A percentile compares a stretch with the other conserved stretches of the same genome.
phyloP scores from a whole-genome alignment of 1,140 invertebrate genomes.

The Pseudomyrmex concolor region DNA sequence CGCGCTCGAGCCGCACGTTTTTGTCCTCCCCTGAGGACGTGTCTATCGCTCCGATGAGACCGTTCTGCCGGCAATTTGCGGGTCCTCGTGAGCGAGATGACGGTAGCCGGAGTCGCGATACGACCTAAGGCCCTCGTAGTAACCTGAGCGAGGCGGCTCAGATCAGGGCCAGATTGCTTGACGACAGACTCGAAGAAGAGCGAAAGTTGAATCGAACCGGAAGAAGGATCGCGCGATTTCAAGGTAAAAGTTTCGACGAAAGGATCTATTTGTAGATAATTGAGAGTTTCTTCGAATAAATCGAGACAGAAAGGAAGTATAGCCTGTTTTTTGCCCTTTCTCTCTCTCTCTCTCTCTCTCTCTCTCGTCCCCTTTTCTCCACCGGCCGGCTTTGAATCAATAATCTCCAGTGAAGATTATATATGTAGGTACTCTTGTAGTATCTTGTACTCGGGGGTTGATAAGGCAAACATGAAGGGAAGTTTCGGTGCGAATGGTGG shows the following conservation, averaged over 20 bases:
- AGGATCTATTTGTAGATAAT: neutral
- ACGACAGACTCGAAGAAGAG: conserved; percentile 23
- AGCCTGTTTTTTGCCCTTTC: neutral
- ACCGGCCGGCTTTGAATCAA: conserved; percentile 73
- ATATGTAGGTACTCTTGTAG: conserved; percentile 56
- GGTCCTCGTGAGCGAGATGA: conserved; percentile 56
- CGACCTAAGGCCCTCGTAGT: conserved; percentile 65
- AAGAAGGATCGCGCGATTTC: conserved; percentile 46
- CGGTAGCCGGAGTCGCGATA: conserved; percentile 66
- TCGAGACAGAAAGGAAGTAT: conserved; percentile 54
- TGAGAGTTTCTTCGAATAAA: conserved; percentile 43
- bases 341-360: conserved; percentile 12
- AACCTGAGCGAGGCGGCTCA: neutral
- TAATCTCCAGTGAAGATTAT: conserved; percentile 75
- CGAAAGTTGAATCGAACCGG: conserved; percentile 35
- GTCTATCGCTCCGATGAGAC: conserved; percentile 33
- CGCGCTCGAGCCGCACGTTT: conserved; percentile 11
- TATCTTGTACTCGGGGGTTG: conserved; percentile 37
- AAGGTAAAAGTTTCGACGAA: conserved; percentile 58
- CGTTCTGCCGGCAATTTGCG: conserved; percentile 24
- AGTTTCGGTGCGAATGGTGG: conserved; percentile 27
- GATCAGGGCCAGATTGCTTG: conserved; percentile 23
- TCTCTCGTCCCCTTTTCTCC: neutral
- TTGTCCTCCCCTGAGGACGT: conserved; percentile 57
- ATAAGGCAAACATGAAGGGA: conserved; percentile 38